Base-by-base conservation (phyloP, 2,888 invertebrate genomes). In the Sisyra nigra region DNA sequence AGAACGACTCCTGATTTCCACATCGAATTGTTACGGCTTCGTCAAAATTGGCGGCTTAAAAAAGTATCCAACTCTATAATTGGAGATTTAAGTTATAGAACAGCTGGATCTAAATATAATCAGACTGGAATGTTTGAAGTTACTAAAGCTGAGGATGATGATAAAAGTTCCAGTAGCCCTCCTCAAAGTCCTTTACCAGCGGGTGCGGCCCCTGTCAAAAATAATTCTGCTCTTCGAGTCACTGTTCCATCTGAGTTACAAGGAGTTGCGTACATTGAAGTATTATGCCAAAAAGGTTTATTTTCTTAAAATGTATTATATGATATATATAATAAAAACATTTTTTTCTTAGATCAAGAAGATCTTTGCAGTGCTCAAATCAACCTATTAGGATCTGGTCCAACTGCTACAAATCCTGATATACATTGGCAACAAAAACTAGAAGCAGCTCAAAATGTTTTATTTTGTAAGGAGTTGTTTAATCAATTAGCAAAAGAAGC, bases 71-170 rank as follows among this genome's bases (percentile, higher is more conserved):
- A 89, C 58, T 81, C 86, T 0, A 96, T 96, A 45, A 83, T 96
- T 42, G 96, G 96, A 0, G 96, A 96, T 64, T 72, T 96, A 5
- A 94, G 94, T 59, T 96, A 94, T 57, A 74, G 91, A 47, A 92
- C 93, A 55, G 93, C 93, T 48, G 94, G 94, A 1, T 94, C 93
- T 0, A 86, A 92, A 57, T 94, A 86, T 58, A 80, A 80, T 47
- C 92, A 93, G 65, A 85, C 86, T 46, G 94, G 94, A 3, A 85
- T 88, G 53, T 93, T 94, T 69, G 93, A 94, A 69, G 93, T 94
- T 1, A 85, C 84, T 1, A 96, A 96, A 67, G 91, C 91, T 1
- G 91, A 92, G 46, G 83, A 85, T 45, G 81, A 82, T 39, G 68
- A 71, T 39, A 63, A 66, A 46, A 53, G 55, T 29, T 62, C 50